Conservation (phyloP, 1,140 invertebrate species). For the Octopus sinensis region DNA sequence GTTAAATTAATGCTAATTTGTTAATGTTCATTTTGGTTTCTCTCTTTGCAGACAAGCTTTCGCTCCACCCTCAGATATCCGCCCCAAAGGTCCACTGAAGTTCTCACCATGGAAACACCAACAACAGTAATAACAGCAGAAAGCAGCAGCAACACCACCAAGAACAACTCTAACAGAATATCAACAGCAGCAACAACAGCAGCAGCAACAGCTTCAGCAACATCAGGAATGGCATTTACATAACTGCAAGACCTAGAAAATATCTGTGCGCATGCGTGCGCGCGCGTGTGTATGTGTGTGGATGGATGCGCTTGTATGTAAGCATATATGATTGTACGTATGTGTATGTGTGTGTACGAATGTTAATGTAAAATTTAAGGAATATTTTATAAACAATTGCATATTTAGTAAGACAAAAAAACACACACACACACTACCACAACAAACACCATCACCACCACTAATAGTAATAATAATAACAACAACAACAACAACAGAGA, state of each 20-base stretch:
- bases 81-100: slow-evolving; percentile 40
- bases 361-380: too few species aligned
- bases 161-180: slow-evolving; percentile 21
- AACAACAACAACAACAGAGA: too few species aligned
- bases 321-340: too few species aligned
- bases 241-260: slow-evolving; percentile 16
- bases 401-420: too few species aligned
- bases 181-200: slow-evolving; percentile 16
- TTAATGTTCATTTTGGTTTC: background rate
- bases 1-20: background rate
- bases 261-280: background rate
- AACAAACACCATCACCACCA: too few species aligned
- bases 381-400: too few species aligned
- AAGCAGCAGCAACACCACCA: slow-evolving; percentile 9
- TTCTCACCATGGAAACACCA: slow-evolving; percentile 45
- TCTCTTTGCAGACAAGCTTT: slow-evolving; percentile 31
- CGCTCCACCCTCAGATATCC: slow-evolving; percentile 30
- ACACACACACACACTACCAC: too few species aligned
- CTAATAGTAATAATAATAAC: too few species aligned
- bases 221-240: slow-evolving; percentile 17
- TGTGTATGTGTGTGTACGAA: too few species aligned
- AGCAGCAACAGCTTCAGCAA: slow-evolving; percentile 15
- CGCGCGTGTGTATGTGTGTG: too few species aligned
- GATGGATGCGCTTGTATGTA: too few species aligned
- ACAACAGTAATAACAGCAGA: slow-evolving; percentile 19